Conservation (phyloP, 2,797 vertebrate species). For the Cryptoprocta ferox region DNA sequence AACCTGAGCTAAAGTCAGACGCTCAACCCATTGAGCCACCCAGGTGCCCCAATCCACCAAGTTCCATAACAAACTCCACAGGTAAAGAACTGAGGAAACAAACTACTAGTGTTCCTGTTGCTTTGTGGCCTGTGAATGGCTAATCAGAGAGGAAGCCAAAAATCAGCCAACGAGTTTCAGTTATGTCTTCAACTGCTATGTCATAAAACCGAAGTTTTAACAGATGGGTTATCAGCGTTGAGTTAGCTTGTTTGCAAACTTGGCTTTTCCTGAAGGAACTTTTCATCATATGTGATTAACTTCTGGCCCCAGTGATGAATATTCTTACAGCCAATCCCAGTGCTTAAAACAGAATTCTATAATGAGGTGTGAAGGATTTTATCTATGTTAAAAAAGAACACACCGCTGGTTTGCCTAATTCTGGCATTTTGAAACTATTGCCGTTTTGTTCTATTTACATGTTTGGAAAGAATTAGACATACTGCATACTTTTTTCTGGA, state of each 20-base stretch:
- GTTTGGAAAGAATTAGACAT: constrained; percentile 46
- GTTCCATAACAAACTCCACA: neutral
- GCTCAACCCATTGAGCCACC: too few species aligned
- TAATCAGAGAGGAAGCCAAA: neutral
- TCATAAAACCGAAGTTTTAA: neutral
- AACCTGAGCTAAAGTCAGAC: too few species aligned
- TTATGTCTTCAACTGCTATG: neutral
- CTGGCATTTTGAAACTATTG: neutral
- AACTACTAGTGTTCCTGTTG: neutral
- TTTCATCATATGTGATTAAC: constrained; percentile 23
- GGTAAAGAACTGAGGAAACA: neutral
- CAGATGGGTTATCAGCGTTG: neutral
- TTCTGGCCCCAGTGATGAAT: neutral
- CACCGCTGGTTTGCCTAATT: constrained; percentile 8
- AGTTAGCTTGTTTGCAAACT: constrained; percentile 1
- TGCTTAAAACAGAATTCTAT: neutral
- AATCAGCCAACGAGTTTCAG: neutral
- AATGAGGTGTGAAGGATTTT: neutral
- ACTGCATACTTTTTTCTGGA: neutral
- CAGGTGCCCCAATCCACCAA: neutral
- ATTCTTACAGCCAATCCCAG: constrained; percentile 11
- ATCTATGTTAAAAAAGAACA: neutral
- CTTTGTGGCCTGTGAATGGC: neutral
- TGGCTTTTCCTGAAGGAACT: constrained; percentile 21
- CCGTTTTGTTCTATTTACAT: neutral